Conservation (phyloP, 2,797 vertebrate species). For the Myotis planiceps region DNA sequence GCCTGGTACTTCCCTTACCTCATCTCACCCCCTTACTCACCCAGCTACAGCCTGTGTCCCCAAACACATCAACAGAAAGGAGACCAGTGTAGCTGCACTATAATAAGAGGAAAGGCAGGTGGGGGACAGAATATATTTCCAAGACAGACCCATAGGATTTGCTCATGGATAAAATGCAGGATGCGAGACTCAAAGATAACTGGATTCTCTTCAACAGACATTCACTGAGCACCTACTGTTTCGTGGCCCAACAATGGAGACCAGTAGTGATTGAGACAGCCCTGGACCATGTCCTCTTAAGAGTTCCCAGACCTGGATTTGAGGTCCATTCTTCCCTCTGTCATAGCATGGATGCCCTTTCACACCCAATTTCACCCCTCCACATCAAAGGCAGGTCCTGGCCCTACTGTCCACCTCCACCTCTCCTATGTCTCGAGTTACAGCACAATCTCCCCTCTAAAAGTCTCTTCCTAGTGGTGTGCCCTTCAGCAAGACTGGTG, state of each 20-base stretch:
- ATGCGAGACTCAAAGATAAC: not conserved
- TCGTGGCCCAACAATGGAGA: not conserved
- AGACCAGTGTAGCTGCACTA: not conserved
- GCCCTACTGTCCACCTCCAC: not conserved
- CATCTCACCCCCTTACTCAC: not conserved
- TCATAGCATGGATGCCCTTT: not conserved
- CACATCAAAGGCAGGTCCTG: not conserved
- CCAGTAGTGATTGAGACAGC: not conserved
- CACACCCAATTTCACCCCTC: not conserved
- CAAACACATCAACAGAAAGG: not conserved
- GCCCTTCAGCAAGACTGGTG: not conserved
- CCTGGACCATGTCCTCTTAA: not conserved
- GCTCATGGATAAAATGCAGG: not conserved
- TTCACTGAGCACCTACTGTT: not conserved
- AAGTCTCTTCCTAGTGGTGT: not conserved
- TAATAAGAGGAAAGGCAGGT: not conserved
- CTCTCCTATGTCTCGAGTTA: not conserved
- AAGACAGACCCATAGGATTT: not conserved
- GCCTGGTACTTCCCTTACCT: not conserved
- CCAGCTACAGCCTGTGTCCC: not conserved
- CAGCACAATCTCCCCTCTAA: not conserved
- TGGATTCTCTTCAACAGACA: not conserved
- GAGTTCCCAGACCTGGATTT: not conserved
- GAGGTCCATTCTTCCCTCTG: not conserved
- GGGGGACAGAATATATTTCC: not conserved